These are phyloP conservation scores for Sebastes wilsoni DNA, from an alignment of 2,797 vertebrate species.

Conservation along the genomic window DNA sequence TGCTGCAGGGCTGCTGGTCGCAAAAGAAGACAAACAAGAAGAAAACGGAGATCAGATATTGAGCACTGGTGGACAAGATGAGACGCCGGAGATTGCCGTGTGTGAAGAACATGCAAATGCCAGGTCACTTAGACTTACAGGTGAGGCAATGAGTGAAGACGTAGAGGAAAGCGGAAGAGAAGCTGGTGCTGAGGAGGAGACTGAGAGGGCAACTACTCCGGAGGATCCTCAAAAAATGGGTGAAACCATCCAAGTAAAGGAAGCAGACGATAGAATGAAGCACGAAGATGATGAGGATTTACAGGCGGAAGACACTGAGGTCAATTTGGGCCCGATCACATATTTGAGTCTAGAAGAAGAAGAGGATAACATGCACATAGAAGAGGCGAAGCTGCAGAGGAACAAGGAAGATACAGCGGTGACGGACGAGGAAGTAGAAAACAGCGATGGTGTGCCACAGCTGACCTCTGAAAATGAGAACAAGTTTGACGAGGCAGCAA, in stretches of 20 bases:
- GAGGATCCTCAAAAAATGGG: background rate
- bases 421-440: background rate
- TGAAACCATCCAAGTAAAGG: background rate
- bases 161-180: background rate
- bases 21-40: background rate
- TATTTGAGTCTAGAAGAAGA: background rate
- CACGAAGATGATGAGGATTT: background rate
- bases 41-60: background rate
- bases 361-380: background rate
- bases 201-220: rapidly evolving
- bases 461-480: background rate
- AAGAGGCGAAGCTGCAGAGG: background rate
- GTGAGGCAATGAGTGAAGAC: background rate
- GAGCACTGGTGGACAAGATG: background rate
- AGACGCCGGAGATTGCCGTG: background rate
- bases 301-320: background rate
- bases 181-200: background rate
- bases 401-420: background rate
- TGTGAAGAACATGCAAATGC: background rate
- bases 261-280: background rate
- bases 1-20: background rate
- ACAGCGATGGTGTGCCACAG: background rate
- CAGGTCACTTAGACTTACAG: background rate
- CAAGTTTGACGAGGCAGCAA: background rate
- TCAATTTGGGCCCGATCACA: background rate